Percentiles rank a stretch among this genome's conserved stretches.
Evolutionary conservation across 1,140 invertebrate species (phyloP).

Genomic region (Aethina tumida): DNA sequence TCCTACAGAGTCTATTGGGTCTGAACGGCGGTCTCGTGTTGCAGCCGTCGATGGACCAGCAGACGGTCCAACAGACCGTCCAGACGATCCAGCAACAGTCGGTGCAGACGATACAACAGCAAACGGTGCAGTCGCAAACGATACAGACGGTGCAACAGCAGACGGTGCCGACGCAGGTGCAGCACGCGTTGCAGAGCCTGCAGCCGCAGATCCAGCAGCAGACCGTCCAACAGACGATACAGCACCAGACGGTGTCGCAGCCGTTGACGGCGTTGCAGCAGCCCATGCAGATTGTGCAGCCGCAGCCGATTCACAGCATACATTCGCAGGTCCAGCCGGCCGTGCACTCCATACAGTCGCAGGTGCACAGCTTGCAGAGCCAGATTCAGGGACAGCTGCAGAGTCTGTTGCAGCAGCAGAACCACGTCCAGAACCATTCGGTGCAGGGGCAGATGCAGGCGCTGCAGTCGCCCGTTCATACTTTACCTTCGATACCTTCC

Average conservation of each 20-base stretch:
- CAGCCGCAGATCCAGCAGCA: slow-evolving; percentile 33
- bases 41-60: slow-evolving; percentile 34
- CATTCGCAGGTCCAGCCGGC: slow-evolving; percentile 20
- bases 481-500: too few species aligned
- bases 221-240: slow-evolving; percentile 33
- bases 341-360: slow-evolving; percentile 23
- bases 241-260: slow-evolving; percentile 31
- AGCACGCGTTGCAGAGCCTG: slow-evolving; percentile 26
- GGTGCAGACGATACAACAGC: slow-evolving; percentile 35
- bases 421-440: slow-evolving; percentile 24
- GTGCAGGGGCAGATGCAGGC: slow-evolving; percentile 16
- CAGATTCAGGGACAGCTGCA: slow-evolving; percentile 32
- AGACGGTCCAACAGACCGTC: slow-evolving; percentile 34
- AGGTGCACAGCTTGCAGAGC: slow-evolving; percentile 29
- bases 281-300: slow-evolving; percentile 33
- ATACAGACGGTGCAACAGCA: slow-evolving; percentile 35
- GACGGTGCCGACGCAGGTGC: slow-evolving; percentile 32
- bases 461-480: slow-evolving; percentile 11
- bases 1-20: slow-evolving; percentile 34
- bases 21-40: slow-evolving; percentile 31
- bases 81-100: slow-evolving; percentile 36
- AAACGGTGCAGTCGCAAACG: slow-evolving; percentile 34
- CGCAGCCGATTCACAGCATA: slow-evolving; percentile 27
- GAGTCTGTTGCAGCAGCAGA: slow-evolving; percentile 30
- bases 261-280: slow-evolving; percentile 27